Base-by-base conservation (phyloP, 2,888 invertebrate genomes). In the Norana najaformis region DNA sequence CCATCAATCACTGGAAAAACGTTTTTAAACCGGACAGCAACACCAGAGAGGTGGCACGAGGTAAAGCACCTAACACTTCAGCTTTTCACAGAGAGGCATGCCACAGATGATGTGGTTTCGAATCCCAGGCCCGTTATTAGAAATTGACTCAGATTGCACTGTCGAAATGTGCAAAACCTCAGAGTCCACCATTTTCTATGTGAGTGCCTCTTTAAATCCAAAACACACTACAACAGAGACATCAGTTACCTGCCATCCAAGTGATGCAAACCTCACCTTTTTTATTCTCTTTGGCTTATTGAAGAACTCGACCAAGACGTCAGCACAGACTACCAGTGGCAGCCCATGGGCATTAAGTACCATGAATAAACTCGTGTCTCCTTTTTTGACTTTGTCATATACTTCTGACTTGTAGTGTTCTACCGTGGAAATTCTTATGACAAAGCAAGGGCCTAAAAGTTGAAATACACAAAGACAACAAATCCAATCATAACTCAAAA, bases 231-330 rank as follows among this genome's bases (percentile, higher is more conserved):
- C n/a, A 14, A 83, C 83, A 83, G 35, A 82, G 82, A 20, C 14
- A 82, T 82, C 85, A 23, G 23, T 53, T 23, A 53, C 53, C 53
- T 53, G 53, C 53, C 53, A 53, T 53, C 23, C 23, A 85, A 85
- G 4, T 6, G 23, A n/a, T 69, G n/a, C 6, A 69, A 69, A 30
- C 69, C 69, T 69, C 23, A 88, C 88, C 88, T 88, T 88, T 39
- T 23, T 96, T 95, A 96, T 97, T 95, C 97, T 96, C 95, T 97
- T 97, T 93, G 96, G 96, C 95, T 97, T 97, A 95, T 97, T 97
- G 95, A 96, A 97, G 94, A 99, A 97, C 95, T 98, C 98, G 91
- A 99, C 96, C 94, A 98, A 97, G 94, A 99, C 97, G 96, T 99
- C 99, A 90, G 98, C 99, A 93, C 96, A 94, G 34, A 95, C 90